Base-by-base conservation (phyloP, 2,797 vertebrate species). In the Sebastes vulpes region DNA sequence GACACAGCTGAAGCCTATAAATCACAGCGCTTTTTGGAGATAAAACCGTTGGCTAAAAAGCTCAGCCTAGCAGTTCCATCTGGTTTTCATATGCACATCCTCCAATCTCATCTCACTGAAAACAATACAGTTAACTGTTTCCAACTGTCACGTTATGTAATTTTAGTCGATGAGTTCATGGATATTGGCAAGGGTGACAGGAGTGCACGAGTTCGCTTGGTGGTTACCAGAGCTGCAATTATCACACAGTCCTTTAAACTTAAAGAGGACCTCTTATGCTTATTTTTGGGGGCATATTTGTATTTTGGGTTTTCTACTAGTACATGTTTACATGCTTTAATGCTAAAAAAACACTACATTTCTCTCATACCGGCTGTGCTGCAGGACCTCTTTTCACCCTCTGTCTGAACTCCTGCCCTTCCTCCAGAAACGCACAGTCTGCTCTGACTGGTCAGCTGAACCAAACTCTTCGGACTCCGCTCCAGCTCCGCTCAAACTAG, bases 1-100 rank as follows among this genome's bases (percentile, higher is more conserved):
- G 85, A 92, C 87, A 84, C 89, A 93, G 89, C 90, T 91, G 92
- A 94, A 89, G 67, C 64, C 58, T 58, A 82, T 90, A 86, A 85
- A 92, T 93, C 79, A 72, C 56, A 26, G 61, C 2, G 1, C 3
- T 78, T 83, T 87, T 78, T 72, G 67, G 75, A 76, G 81, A 89
- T 86, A 81, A 87, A 85, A 72, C 75, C 77, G 58, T 85, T 57
- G 70, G 74, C 77, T 81, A 3, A 66, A 71, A 71, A 65, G 87
- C 82, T 86, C 61, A 78, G 74, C 65, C 42, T 42, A 16, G 71
- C 53, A 23, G 52, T 28, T 70, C 89, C 90, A 90, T 89, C 86
- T 92, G 92, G 77, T 83, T 90, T 71, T 84, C 35, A 65, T 64
- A 54, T 26, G 29, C 59, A 77, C 46, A n/a, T 76, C 68, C 32